Conservation (phyloP, 2,113 vertebrate genomes). For the Oncorhynchus clarkii region DNA sequence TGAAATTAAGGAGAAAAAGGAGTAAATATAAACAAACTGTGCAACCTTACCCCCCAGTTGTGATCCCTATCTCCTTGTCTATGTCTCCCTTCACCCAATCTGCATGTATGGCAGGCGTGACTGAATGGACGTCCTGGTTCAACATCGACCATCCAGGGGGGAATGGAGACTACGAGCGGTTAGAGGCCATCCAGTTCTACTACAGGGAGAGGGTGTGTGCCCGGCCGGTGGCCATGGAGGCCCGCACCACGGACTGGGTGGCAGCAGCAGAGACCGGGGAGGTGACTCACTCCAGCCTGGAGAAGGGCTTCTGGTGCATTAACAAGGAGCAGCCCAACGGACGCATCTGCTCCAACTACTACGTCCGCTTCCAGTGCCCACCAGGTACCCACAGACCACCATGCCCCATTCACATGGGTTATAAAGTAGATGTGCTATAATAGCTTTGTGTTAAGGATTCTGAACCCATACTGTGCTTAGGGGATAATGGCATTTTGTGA, state of each 20-base stretch:
- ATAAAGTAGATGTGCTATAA: too few relatives aligned
- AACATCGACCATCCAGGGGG: slow-evolving; percentile 95
- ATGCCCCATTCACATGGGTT: too few relatives aligned
- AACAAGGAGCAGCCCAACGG: slow-evolving; percentile 87
- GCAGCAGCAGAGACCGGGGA: slow-evolving; percentile 84
- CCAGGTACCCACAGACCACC: slow-evolving; percentile 69
- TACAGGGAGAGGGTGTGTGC: slow-evolving; percentile 83
- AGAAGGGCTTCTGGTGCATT: slow-evolving; percentile 89
- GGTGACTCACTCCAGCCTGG: slow-evolving; percentile 84
- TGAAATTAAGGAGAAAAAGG: too few relatives aligned
- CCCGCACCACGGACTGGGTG: slow-evolving; percentile 89
- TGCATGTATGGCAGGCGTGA: slow-evolving; percentile 60
- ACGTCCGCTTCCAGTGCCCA: slow-evolving; percentile 91
- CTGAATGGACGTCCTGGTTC: slow-evolving; percentile 96
- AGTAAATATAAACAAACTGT: too few relatives aligned
- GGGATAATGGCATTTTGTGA: too few relatives aligned
- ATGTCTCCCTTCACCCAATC: not conserved
- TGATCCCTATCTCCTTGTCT: too few relatives aligned
- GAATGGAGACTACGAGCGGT: slow-evolving; percentile 90
- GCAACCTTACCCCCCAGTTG: too few relatives aligned
- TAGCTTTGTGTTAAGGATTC: too few relatives aligned
- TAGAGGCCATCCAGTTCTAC: slow-evolving; percentile 92
- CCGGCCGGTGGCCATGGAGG: slow-evolving; percentile 84
- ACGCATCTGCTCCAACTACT: slow-evolving; percentile 89
- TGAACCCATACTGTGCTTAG: too few relatives aligned